phyloP scores from a whole-genome alignment of 2,888 invertebrate species.

The Parnassius mnemosyne region DNA sequence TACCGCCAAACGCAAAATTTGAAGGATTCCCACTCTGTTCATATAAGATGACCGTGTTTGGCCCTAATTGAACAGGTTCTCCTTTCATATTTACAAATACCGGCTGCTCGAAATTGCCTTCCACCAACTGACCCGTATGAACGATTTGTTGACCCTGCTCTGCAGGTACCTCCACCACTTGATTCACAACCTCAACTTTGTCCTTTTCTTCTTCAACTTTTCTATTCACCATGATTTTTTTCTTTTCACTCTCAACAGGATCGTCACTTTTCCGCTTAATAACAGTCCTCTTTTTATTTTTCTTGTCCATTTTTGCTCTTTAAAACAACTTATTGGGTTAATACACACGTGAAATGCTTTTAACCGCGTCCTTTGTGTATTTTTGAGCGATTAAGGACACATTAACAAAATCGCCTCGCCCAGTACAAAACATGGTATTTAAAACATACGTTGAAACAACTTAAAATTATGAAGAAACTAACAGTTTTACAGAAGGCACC shows the following conservation, averaged over 20 bases:
- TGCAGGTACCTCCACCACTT: constrained; percentile 71
- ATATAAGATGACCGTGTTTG: constrained; percentile 74
- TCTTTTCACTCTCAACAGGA: constrained; percentile 62
- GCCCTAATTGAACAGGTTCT: constrained; percentile 72
- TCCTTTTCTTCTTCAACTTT: constrained; percentile 64
- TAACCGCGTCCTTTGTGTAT: constrained; percentile 34
- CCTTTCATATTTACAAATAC: constrained; percentile 78
- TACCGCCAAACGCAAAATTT: constrained; percentile 73
- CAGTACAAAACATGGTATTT: constrained; percentile 49
- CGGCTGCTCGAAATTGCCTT: constrained; percentile 75
- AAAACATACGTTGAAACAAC: constrained; percentile 18
- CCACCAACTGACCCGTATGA: constrained; percentile 70
- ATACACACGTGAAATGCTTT: constrained; percentile 36
- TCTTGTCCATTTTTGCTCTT: constrained; percentile 75
- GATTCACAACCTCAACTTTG: constrained; percentile 67
- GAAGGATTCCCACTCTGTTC: constrained; percentile 74
- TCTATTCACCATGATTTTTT: constrained; percentile 67
- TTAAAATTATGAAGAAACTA: constrained; percentile 20
- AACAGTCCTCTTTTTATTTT: constrained; percentile 74
- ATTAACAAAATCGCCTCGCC: constrained; percentile 51
- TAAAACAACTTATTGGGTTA: constrained; percentile 39
- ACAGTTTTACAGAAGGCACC: constrained; percentile 3
- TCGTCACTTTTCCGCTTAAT: constrained; percentile 76
- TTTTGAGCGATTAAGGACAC: constrained; percentile 31
- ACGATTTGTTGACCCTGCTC: constrained; percentile 74